Evolutionary conservation across 37 sponge, comb jelly and placozoan genomes (phyloP).

Genomic region (Mnemiopsis leidyi): DNA sequence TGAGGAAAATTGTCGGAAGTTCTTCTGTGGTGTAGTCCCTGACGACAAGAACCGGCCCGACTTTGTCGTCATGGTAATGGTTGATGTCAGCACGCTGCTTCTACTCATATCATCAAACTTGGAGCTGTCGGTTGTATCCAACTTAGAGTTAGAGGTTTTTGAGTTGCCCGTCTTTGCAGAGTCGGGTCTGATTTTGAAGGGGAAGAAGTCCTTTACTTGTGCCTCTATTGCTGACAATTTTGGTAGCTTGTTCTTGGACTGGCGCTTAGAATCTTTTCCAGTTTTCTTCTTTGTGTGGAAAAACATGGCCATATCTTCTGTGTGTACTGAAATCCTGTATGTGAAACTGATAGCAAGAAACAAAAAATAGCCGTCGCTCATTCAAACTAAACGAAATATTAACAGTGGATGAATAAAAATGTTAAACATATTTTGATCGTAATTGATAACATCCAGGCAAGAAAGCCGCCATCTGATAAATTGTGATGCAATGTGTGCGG

Average conservation of each 20-base stretch:
- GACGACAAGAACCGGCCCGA: background rate
- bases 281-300: background rate
- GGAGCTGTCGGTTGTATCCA: too few relatives aligned
- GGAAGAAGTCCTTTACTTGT: constrained; percentile 7
- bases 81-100: too few relatives aligned
- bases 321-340: too few relatives aligned
- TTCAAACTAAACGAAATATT: background rate
- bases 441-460: background rate
- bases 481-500: background rate
- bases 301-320: background rate
- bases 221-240: background rate
- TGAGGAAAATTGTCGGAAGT: background rate
- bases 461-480: background rate
- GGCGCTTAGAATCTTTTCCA: background rate
- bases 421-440: background rate
- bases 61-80: background rate
- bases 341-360: too few relatives aligned
- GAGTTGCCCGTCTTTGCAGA: background rate
- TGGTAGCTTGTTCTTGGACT: background rate
- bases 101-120: too few relatives aligned
- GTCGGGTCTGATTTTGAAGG: background rate
- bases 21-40: background rate
- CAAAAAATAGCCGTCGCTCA: background rate
- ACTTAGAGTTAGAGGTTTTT: background rate
- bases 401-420: background rate